These are phyloP conservation scores for Chironomus riparius DNA, from an alignment of 2,888 invertebrate genomes.

Conservation along the genomic window DNA sequence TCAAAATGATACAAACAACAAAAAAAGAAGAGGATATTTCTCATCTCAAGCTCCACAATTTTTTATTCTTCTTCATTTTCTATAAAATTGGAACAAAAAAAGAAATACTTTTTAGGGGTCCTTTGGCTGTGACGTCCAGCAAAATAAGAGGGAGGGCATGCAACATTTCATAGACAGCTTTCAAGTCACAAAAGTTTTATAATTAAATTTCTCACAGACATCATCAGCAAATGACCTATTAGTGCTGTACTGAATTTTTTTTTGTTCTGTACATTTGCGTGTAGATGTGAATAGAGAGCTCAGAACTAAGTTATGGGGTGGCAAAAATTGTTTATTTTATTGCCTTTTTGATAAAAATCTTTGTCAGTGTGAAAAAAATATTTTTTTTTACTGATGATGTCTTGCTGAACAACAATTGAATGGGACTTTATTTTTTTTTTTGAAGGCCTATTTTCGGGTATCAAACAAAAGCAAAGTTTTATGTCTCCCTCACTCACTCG, in stretches of 20 bases:
- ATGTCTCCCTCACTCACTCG: background rate
- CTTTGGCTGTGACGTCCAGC: no score
- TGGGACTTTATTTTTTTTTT: background rate
- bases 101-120: no score
- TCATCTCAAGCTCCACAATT: background rate
- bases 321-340: conserved; percentile 25
- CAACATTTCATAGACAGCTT: no score
- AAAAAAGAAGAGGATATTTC: background rate
- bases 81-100: background rate
- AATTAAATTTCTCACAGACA: no score
- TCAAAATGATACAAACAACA: conserved; percentile 11
- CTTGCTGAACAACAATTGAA: background rate
- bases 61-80: background rate
- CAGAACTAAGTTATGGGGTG: conserved; percentile 16
- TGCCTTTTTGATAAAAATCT: conserved; percentile 5
- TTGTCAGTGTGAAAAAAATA: background rate
- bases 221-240: no score
- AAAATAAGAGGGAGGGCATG: no score
- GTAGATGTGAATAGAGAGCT: background rate
- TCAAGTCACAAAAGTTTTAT: no score
- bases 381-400: background rate
- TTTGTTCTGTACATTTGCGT: no score
- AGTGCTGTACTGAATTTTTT: no score
- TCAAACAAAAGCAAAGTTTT: background rate
- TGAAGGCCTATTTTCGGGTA: background rate